phyloP scores from a whole-genome alignment of 1,140 invertebrate genomes.

The Bombus affinis region DNA sequence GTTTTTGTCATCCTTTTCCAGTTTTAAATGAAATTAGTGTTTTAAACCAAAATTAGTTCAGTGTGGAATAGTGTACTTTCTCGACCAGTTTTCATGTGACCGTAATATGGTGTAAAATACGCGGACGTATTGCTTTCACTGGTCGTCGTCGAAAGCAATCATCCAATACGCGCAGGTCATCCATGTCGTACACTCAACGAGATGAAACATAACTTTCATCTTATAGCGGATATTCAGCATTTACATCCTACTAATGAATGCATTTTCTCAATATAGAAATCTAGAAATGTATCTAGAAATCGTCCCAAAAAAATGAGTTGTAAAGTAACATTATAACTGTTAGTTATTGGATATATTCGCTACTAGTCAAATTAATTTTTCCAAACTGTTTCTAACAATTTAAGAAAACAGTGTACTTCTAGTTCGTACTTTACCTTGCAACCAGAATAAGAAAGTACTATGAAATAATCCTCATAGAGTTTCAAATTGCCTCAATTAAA shows the following conservation, averaged over 20 bases:
- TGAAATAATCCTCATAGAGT: too few species aligned
- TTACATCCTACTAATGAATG: background rate
- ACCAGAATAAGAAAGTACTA: too few species aligned
- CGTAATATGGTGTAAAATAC: constrained; percentile 34
- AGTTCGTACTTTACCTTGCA: too few species aligned
- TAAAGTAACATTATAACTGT: too few species aligned
- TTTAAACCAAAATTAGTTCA: background rate
- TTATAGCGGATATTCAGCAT: background rate
- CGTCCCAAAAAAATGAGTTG: background rate
- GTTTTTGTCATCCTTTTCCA: too few species aligned
- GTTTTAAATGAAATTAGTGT: too few species aligned
- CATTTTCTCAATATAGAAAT: background rate
- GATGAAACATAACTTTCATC: constrained; percentile 53
- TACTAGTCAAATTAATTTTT: too few species aligned
- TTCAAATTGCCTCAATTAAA: too few species aligned
- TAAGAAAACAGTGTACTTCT: too few species aligned
- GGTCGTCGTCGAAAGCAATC: constrained; percentile 24
- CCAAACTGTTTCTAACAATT: too few species aligned
- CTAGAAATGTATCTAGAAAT: background rate
- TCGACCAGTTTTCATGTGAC: background rate
- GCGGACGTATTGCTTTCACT: constrained; percentile 55
- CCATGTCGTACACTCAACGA: constrained; percentile 41
- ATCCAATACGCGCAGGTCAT: constrained; percentile 34
- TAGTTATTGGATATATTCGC: too few species aligned
- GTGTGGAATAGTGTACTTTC: constrained; percentile 27